phyloP scores from a whole-genome alignment of 1,140 invertebrate genomes.

The Charaxes varanes region DNA sequence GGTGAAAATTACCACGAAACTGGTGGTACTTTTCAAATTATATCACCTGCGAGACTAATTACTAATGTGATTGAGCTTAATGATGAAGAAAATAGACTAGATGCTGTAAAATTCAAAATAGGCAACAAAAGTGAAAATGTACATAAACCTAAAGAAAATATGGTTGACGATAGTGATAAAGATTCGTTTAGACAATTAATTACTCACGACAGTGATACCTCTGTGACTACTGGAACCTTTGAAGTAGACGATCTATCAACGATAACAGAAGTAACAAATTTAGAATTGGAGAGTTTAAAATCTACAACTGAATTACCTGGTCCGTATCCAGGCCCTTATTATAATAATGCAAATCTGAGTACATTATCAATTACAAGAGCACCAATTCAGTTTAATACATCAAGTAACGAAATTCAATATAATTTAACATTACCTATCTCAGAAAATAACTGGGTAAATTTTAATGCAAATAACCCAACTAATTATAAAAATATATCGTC shows the following conservation, averaged over 20 bases:
- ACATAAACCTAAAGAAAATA: not conserved
- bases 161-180: not conserved
- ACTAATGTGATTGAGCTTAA: slow-evolving; percentile 6
- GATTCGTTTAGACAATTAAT: slow-evolving; percentile 11
- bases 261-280: slow-evolving; percentile 5
- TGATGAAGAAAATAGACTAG: not conserved
- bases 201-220: slow-evolving; percentile 1
- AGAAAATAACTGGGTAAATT: slow-evolving; percentile 37
- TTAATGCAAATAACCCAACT: no score
- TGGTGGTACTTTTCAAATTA: slow-evolving; percentile 22
- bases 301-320: slow-evolving; percentile 12
- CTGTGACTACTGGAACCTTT: not conserved
- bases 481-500: no score
- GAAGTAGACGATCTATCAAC: not conserved
- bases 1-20: slow-evolving; percentile 23
- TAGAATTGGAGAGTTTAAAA: slow-evolving; percentile 14
- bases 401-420: slow-evolving; percentile 9
- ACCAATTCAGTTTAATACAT: slow-evolving; percentile 12
- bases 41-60: slow-evolving; percentile 19
- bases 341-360: slow-evolving; percentile 31
- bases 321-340: slow-evolving; percentile 30
- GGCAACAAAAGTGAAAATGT: not conserved
- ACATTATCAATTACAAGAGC: slow-evolving; percentile 28
- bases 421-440: slow-evolving; percentile 23
- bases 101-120: not conserved